Evolutionary conservation across 1,140 invertebrate species (phyloP).

Genomic region (Plutomurus gul): DNA sequence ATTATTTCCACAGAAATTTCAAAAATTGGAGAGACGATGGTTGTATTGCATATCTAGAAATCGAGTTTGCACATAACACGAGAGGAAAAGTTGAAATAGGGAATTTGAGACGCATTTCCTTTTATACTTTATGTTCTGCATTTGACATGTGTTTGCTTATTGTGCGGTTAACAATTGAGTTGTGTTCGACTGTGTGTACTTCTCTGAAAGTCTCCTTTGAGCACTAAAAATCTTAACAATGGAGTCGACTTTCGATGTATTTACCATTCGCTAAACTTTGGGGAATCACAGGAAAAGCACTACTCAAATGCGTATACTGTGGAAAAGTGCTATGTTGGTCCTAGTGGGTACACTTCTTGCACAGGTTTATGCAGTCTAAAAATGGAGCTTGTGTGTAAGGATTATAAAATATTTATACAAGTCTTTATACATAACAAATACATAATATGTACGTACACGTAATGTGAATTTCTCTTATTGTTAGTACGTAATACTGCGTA

Average conservation of each 20-base stretch:
- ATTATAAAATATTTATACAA: too few relatives aligned
- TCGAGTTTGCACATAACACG: not conserved
- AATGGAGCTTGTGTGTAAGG: too few relatives aligned
- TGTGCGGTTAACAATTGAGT: not conserved
- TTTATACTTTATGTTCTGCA: slow-evolving; percentile 1
- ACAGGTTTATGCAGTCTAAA: too few relatives aligned
- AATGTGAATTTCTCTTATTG: too few relatives aligned
- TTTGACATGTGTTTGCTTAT: slow-evolving; percentile 29
- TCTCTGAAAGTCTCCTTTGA: not conserved
- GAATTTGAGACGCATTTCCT: slow-evolving; percentile 8
- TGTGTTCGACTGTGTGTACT: not conserved
- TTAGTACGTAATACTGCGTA: too few relatives aligned
- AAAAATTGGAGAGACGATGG: not conserved
- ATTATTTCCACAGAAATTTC: not conserved
- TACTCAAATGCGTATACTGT: too few relatives aligned
- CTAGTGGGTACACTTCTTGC: too few relatives aligned
- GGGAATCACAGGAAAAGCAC: not conserved
- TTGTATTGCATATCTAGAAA: not conserved
- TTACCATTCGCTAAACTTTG: not conserved
- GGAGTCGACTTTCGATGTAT: not conserved
- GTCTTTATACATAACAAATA: too few relatives aligned
- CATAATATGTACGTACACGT: too few relatives aligned
- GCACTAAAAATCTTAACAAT: not conserved
- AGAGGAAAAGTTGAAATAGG: slow-evolving; percentile 1
- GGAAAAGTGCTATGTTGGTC: too few relatives aligned